Base-by-base conservation (phyloP, 2,888 invertebrate genomes). In the Synergus japonicus region DNA sequence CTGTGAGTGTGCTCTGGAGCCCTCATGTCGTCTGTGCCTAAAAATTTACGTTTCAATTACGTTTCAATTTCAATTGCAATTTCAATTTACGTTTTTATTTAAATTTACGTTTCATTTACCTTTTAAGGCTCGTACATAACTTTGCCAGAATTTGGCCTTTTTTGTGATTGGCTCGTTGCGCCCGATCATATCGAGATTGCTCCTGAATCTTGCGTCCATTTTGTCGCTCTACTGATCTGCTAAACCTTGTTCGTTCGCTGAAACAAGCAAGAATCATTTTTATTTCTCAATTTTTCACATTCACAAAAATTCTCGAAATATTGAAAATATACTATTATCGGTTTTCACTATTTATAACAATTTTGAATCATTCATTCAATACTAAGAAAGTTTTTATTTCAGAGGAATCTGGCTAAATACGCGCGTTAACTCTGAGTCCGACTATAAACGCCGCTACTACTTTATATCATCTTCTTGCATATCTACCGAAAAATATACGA, bases 101-200 rank as follows among this genome's bases (percentile, higher is more conserved):
- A 10, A 13, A 49, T 18, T 44, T 29, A 76, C 54, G 29, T 9
- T 67, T 41, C 15, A 80, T 93, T 93, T 93, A 97, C 97, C 97
- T 95, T 97, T 97, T 88, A 97, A 95, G 93, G 97, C 97, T 93
- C 97, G 95, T 93, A 97, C 97, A 93, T 96, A 97, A 92, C 97
- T 97, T 93, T 97, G 97, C 97, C 97, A 97, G 94, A 97, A 97
- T 94, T 95, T 97, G 93, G 97, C 97, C 94, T 97, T 97, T 94
- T 96, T 97, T 94, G 96, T 96, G 92, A 97, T 95, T 93, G 96
- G 95, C 94, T 97, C 97, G 93, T 97, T 97, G 94, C 97, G 96
- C 94, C 97, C 97, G 93, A 97, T 97, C 96, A 97, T 97, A 94
- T 97, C 97, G 94, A 97, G 95, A 94, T 97, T 97, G 93, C 94